Base-by-base conservation (phyloP, 2,113 vertebrate genomes). In the Pterocles burchelli region DNA sequence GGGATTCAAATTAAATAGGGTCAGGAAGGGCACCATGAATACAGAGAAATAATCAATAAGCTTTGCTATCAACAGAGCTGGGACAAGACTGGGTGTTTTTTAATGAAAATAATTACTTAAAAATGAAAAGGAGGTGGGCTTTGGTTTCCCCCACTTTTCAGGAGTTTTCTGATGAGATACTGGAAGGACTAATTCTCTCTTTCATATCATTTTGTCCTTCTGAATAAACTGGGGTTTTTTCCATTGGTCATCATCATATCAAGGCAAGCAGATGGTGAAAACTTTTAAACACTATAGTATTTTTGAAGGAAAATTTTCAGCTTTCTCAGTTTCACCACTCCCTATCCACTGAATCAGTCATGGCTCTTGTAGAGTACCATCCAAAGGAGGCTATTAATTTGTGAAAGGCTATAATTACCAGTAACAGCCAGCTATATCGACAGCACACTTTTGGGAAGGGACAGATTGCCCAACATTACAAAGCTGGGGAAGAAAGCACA, bases 1-100 rank as follows among this genome's bases (percentile, higher is more conserved):
- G 72, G 36, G 88, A 90, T 72, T 57, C 85, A 96, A 88, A 97
- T 96, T 94, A 96, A 97, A 88, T 76, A 58, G 81, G 77, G 89
- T 93, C 88, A 90, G 24, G 15, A 96, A 95, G 81, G 58, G 57
- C 55, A 75, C 45, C 34, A 68, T 62, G 54, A 74, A 89, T 68
- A 91, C 75, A 82, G 52, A 86, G 68, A 73, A 90, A 82, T 87
- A 83, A 93, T 97, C 88, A 95, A 79, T 95, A 90, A 90, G n/a
- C 16, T 88, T 76, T 80, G 26, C 41, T 88, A 20, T 84, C 59
- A 54, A 66, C 46, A 82, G 78, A 88, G 21, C 58, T 76, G 52
- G 26, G 68, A 74, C n/a, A 83, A 79, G 31, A 25, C 7, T 61
- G 48, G 31, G 25, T 80, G 31, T 0, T 46, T 51, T 80, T 75